Evolutionary conservation across 2,888 invertebrate species (phyloP), one percentile per base, ranked within the genome.

Genomic region (Tipula vernalis): DNA sequence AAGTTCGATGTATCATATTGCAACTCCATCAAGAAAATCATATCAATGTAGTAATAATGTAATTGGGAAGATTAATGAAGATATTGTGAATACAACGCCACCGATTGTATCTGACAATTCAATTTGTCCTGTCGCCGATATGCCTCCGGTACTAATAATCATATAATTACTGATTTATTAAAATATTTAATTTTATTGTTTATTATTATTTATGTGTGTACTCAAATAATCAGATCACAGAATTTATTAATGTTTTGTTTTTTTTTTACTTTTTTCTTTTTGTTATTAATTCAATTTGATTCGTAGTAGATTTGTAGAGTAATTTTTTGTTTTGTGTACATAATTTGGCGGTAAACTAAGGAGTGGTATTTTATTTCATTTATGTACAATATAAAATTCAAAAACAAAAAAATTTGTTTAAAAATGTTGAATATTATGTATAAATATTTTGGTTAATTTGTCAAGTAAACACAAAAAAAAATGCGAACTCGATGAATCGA

Each of bases 101-200:
- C 91, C 91, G 44, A 92, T 92, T 87, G 88, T 88, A 88, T 88
- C 88, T 88, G 88, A 88, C 88, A 88, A 88, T 89, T 88, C 89
- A 87, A 87, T 89, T 88, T 88, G 89, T 87, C 88, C 88, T 87
- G 88, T 87, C 88, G 88, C 87, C 88, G 89, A 89, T 88, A 88
- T 88, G 88, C 92, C 92, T 91, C 93, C 93, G 93, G 93, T 93
- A 93, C 92, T 93, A 93, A 93, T 93, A 91, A 91, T 47, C 28
- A 36, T 51, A 85, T 51, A 44, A 44, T 51, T 51, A 71, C 71
- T 71, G 71, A 71, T 71, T 71, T 71, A 57, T 57, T 57, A 15
- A 57, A 5, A 15, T 15, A 15, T 57, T 57, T 57, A 57, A 6
- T 28, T 71, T 18, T 28, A 71, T 28, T 28, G 18, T 71, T 71